These are phyloP conservation scores for Campoletis raptor DNA, from an alignment of 2,888 invertebrate species.

Conservation along the genomic window DNA sequence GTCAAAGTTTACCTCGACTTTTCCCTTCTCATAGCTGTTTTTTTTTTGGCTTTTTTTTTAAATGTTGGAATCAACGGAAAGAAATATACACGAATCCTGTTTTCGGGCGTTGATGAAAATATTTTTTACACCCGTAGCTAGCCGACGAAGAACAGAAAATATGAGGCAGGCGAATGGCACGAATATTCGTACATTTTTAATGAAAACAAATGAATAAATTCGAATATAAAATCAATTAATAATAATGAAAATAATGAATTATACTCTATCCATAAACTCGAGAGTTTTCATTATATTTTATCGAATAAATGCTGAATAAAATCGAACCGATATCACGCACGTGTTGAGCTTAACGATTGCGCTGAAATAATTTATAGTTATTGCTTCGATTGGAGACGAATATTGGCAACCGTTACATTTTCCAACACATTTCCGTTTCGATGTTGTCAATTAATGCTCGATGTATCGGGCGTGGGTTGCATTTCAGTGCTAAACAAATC, in stretches of 20 bases:
- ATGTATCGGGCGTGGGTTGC: neutral
- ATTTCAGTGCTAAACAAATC: neutral
- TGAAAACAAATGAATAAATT: neutral
- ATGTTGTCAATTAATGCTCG: constrained; percentile 52
- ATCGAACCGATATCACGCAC: neutral
- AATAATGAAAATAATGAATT: neutral
- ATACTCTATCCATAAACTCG: neutral
- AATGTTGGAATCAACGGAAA: neutral
- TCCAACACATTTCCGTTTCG: neutral
- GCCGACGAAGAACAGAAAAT: neutral
- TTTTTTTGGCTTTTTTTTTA: constrained; percentile 8
- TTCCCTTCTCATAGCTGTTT: neutral
- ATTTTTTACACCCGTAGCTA: neutral
- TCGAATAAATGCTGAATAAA: neutral
- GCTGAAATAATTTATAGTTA: constrained; percentile 33
- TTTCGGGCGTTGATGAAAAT: neutral
- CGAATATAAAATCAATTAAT: neutral
- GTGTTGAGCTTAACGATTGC: neutral
- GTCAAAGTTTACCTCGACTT: neutral
- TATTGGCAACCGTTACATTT: constrained; percentile 39
- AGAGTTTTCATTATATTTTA: neutral
- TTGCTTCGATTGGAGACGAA: neutral
- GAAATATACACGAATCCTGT: neutral
- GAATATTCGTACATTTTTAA: neutral
- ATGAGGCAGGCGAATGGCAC: neutral